Evolutionary conservation across 2,797 vertebrate genomes (phyloP), one percentile per base, ranked within the genome.

Genomic region (Alouatta caraya): DNA sequence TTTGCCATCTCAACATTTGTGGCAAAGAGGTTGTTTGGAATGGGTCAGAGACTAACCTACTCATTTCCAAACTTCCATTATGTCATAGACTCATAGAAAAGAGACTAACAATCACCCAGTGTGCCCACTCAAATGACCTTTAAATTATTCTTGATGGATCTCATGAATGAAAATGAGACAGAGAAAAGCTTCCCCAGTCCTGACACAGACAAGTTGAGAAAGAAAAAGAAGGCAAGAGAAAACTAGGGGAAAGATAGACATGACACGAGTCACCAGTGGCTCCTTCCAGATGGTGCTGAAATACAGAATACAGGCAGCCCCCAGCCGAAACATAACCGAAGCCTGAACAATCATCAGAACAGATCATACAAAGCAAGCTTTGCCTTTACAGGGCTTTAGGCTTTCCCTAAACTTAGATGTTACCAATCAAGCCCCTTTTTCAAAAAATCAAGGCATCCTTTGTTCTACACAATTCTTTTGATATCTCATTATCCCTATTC

Each of bases 131-230:
- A 90, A 93, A 88, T 79, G 73, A 91, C 33, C 79, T 28, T 59
- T 93, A 82, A 84, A 88, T 90, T 57, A 82, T 64, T 94, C 50
- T 78, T 46, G 19, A 73, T 26, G 15, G 50, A 94, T 8, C 64
- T 95, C 61, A 64, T 11, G 61, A 93, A 46, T 50, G 24, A 89
- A 95, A 93, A 92, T 11, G 72, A 92, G 75, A 70, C 55, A 64
- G 14, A 82, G 52, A 91, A 88, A 92, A 67, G 15, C 39, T 94
- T 88, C 22, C 15, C 55, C 44, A 72, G 46, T 57, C 33, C 88
- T 82, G 59, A 92, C 33, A 79, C 10, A 93, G 44, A 67, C 37
- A 92, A 79, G 55, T 33, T 89, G 15, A 39, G 86, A 76, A 70
- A 78, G 46, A 39, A 93, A 93, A 86, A 30, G 5, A 33, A 89